Base-by-base conservation (phyloP, 1,140 invertebrate species). In the Neelides sp. region DNA sequence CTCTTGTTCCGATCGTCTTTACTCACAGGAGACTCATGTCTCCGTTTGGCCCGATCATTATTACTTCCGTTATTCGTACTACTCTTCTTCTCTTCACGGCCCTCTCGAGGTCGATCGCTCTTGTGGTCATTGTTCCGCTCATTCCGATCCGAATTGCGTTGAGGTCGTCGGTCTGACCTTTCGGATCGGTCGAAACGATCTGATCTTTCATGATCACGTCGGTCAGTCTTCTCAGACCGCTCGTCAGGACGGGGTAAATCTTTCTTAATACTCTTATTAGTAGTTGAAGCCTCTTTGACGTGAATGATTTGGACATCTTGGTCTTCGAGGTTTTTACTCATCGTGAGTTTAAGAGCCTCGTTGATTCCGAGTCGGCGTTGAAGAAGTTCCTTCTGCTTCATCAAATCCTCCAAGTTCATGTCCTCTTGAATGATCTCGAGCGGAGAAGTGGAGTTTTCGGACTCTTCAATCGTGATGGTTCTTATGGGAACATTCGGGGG, bases 391-490 rank as follows among this genome's bases (percentile, higher is more conserved):
- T 89, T 89, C 66, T 88, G 84, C 61, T 80, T 80, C 83, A 88
- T 88, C 50, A 90, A 68, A 55, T 89, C 85, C 64, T 89, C 85
- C 5, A 89, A 67, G 67, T 89, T 85, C 51, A 88, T 78, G 59
- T 89, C 85, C 63, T 87, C 83, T 65, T 87, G 83, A 47, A 85
- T 78, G 23, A 84, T 75, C 4, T 75, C 74, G 46, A 84, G 74
- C 61, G 83, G 80, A 24, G 83, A 72, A 50, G 72, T 73, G 54
- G 78, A 82, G 54, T 80, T 83, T 56, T 80, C 80, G 57, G 77
- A 76, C 63, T 85, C 82, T 36, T 42, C 43, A 27, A n/a, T 20
- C n/a, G 17, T 3, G 3, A 12, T 39, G 23, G 30, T 2, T 2
- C n/a, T 43, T 32, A n/a, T 22, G n/a, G 15, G 28, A 1, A 20